Evolutionary conservation across 2,113 vertebrate genomes (phyloP), one percentile per base, ranked within the genome.

Genomic region (Toxotes jaculatrix): DNA sequence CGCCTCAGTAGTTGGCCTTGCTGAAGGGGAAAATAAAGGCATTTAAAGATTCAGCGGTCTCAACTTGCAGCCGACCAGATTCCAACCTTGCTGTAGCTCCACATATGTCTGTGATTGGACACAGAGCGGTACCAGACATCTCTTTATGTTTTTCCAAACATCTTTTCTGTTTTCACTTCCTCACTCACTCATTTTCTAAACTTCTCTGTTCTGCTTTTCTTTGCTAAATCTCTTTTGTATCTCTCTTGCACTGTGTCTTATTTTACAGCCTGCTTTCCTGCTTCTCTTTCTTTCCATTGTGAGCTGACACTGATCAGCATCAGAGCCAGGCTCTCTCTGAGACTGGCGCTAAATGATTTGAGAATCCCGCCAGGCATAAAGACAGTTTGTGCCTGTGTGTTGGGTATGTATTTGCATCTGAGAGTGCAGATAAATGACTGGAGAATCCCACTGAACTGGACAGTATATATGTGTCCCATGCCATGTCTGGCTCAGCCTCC

Each of bases 41-140:
- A 81, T 85, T 81, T 87, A 77, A 86, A 87, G 85, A 89, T 92
- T 84, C 61, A 45, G 51, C 83, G 67, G 77, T 85, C 74, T 87
- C 43, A 83, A 83, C 78, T 68, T 79, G 32, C 71, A 66, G 60
- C 74, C 40, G 32, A 60, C 49, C 55, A 63, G 65, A 82, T 61
- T 45, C 57, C 27, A 49, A 61, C 66, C 64, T 79, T 45, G 31
- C 61, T 59, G 69, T 36, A 76, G 80, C 62, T 69, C 62, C 49
- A 55, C 77, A 66, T 79, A 64, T 60, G 70, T 87, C 68, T 60
- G 40, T 47, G 59, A 27, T 53, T 49, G 43, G 60, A 76, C 0
- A 45, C 0, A 45, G 59, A 65, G 65, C 62, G 23, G 51, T 27
- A 63, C 71, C 53, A 61, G 63, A n/a, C 53, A 16, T 74, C 47